These are phyloP conservation scores for Noctuana brunneofusca DNA, from an alignment of 2,888 invertebrate species.

Conservation along the genomic window DNA sequence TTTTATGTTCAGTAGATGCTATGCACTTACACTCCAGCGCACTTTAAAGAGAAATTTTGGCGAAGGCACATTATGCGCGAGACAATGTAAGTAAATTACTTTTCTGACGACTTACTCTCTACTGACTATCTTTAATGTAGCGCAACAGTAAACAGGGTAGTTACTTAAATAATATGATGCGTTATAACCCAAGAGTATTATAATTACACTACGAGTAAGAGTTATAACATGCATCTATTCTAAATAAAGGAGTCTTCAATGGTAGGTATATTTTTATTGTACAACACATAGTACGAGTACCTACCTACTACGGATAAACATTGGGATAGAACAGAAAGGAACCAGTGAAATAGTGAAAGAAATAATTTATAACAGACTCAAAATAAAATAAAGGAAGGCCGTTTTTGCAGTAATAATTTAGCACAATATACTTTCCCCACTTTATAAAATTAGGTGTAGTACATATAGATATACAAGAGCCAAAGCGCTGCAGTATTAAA, in stretches of 20 bases:
- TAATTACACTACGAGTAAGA: no score
- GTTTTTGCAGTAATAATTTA: conserved; percentile 3
- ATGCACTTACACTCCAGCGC: conserved; percentile 31
- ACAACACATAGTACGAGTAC: no score
- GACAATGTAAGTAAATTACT: conserved; percentile 32
- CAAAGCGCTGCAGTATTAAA: conserved; percentile 5
- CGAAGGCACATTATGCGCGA: conserved; percentile 8
- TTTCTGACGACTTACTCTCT: conserved; percentile 22
- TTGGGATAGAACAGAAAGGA: neutral
- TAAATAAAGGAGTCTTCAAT: no score
- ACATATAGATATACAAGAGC: neutral
- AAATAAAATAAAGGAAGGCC: neutral
- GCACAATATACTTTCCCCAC: neutral
- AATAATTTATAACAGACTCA: neutral
- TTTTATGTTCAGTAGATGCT: conserved; percentile 23
- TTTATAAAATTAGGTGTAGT: conserved; percentile 2
- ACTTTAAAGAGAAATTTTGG: conserved; percentile 23
- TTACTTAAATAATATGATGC: neutral
- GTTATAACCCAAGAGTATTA: no score
- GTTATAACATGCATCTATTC: no score
- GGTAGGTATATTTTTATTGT: no score
- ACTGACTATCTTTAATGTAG: conserved; percentile 21
- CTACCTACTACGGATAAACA: no score
- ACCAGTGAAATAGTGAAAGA: neutral
- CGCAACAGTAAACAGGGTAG: conserved; percentile 8